These are phyloP conservation scores for Scopus umbretta DNA, from an alignment of 2,113 vertebrate genomes.

Conservation along the genomic window DNA sequence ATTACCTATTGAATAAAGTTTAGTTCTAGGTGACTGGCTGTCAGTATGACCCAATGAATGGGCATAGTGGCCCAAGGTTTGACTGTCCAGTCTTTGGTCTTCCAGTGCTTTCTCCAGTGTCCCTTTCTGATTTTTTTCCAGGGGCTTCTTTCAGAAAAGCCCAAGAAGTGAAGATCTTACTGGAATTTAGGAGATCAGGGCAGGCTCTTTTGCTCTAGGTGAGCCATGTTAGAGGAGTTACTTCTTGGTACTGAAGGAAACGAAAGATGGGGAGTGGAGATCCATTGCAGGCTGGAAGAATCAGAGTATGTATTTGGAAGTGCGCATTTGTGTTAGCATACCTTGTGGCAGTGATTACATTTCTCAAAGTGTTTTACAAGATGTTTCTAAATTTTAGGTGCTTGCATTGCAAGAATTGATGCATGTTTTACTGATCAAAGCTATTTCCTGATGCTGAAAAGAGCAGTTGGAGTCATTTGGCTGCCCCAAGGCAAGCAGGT, in stretches of 20 bases:
- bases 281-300: neutral
- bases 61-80: neutral
- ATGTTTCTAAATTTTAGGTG: neutral
- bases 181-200: neutral
- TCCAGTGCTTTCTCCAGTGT: neutral
- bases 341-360: neutral
- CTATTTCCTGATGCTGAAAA: neutral
- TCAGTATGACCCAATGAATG: neutral
- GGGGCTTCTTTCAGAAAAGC: neutral
- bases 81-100: neutral
- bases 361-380: neutral
- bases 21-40: neutral
- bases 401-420: neutral
- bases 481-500: neutral
- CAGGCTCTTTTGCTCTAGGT: neutral
- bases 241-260: neutral
- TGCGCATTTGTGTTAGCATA: neutral
- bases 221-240: neutral
- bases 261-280: neutral
- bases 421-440: neutral
- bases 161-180: neutral
- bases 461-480: neutral
- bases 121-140: neutral
- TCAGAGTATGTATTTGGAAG: neutral
- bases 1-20: neutral